Evolutionary conservation across 2,888 invertebrate species (phyloP), one percentile per base, ranked within the genome.

Genomic region (Cheilosia scutellata): DNA sequence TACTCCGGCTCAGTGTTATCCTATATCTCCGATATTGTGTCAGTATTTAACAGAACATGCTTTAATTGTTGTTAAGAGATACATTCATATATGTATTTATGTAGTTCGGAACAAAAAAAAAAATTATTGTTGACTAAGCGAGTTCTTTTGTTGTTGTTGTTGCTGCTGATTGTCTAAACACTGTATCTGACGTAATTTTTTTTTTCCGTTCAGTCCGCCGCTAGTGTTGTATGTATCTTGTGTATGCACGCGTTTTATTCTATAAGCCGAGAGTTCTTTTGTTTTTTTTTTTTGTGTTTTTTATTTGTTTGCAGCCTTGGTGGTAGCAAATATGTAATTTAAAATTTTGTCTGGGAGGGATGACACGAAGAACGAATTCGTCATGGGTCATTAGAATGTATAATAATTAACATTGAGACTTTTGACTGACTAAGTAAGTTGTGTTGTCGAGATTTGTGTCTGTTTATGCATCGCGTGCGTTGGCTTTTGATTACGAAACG

Each of bases 131-230:
- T 66, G 53, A 53, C 55, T 68, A 42, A 68, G 42, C 68, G 11
- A 13, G n/a, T 47, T 13, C 5, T 5, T 11, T 49, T 27, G 2
- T 37, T 40, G 5, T 68, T 53, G 25, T 4, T 62, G 44, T 33
- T n/a, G 11, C 16, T 16, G 44, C 20, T 16, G 53, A 55, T 68
- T 55, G 57, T 25, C 25, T 57, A 47, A 70, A 57, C 57, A 25
- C 53, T 51, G 27, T n/a, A 47, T 47, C 44, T 70, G 70, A 70
- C 57, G 70, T 55, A 44, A 53, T 53, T 66, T 53, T 51, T 37
- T 33, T 66, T 27, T 37, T 37, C 37, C 11, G n/a, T 57, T 37
- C 16, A 25, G 42, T 44, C 27, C 13, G 62, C 16, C 33, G 3
- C 9, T 16, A 13, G 33, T 33, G 44, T 5, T 44, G 27, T 4